Base-by-base conservation (phyloP, 2,797 vertebrate genomes). In the Martes flavigula region DNA sequence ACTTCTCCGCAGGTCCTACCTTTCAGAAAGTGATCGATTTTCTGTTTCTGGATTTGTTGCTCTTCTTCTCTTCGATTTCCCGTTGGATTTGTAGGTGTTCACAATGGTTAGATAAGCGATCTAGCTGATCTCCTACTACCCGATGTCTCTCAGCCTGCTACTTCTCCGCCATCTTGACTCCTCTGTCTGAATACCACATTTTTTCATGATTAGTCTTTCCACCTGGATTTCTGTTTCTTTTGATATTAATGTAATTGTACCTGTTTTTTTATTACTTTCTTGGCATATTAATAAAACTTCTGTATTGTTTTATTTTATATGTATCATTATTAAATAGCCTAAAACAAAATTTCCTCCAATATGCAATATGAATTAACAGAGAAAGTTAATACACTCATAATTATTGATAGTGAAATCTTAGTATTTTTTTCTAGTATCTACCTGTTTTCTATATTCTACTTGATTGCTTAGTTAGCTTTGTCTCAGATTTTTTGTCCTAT, bases 261-360 rank as follows among this genome's bases (percentile, higher is more conserved):
- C 35, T 93, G 23, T 68, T 89, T 96, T 70, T 70, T 15, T 90
- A n/a, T 90, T 77, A 77, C 81, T 91, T 90, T 90, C 9, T 35
- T 86, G 54, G 27, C 23, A 84, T 73, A 43, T 56, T 95, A 90
- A 66, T 92, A 40, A 92, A 68, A 51, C 10, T 90, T 84, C 13
- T 86, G 0, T 60, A 38, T 66, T 70, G 60, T 35, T 84, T 88
- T 81, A 60, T 95, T 92, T 90, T 79, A 23, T 14, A 27, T n/a
- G 7, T 60, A 38, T 68, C 46, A 58, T 82, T 92, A 79, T 2
- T 93, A 92, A 46, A 60, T 32, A 89, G 3, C 9, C 21, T 90
- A 83, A 88, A 78, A 48, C 5, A 18, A 20, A 3, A 32, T 46
- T 40, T 82, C 51, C 38, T 25, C 17, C 5, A 81, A 77, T 32